Evolutionary conservation across 2,113 vertebrate genomes (phyloP).

Genomic region (Harpagus bidentatus): DNA sequence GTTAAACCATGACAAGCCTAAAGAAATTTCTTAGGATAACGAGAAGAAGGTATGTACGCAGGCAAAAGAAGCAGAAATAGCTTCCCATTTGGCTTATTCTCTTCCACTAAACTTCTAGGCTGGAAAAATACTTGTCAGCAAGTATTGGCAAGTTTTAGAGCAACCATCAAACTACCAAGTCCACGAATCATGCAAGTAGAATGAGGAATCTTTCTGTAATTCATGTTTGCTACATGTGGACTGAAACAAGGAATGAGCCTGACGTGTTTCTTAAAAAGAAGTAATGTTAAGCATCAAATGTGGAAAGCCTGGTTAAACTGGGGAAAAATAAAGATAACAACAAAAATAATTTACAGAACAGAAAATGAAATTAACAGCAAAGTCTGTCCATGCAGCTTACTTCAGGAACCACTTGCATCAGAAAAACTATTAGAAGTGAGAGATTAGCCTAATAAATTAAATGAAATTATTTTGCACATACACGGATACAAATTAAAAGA

Average conservation of each 20-base stretch:
- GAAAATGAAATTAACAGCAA: not conserved
- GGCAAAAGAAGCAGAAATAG: not conserved
- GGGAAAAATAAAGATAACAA: not conserved
- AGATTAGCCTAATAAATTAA: not conserved
- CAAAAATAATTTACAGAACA: not conserved
- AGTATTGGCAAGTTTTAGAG: not conserved
- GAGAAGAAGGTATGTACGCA: not conserved
- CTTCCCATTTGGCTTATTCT: not conserved
- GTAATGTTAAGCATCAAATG: not conserved
- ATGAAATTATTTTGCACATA: not conserved
- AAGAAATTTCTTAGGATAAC: not conserved
- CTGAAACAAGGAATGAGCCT: not conserved
- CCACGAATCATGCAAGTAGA: not conserved
- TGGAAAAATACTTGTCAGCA: not conserved
- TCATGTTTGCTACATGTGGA: not conserved
- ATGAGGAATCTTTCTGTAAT: not conserved
- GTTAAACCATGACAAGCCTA: not conserved
- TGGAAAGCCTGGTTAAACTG: not conserved
- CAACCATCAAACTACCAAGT: not conserved
- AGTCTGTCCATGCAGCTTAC: not conserved
- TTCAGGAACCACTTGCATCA: not conserved
- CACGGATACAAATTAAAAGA: not conserved
- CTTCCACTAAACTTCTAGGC: not conserved
- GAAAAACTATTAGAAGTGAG: not conserved
- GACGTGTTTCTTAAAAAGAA: not conserved